Evolutionary conservation across 2,888 invertebrate species (phyloP), one percentile per base, ranked within the genome.

Genomic region (Entomobrya multifasciata): DNA sequence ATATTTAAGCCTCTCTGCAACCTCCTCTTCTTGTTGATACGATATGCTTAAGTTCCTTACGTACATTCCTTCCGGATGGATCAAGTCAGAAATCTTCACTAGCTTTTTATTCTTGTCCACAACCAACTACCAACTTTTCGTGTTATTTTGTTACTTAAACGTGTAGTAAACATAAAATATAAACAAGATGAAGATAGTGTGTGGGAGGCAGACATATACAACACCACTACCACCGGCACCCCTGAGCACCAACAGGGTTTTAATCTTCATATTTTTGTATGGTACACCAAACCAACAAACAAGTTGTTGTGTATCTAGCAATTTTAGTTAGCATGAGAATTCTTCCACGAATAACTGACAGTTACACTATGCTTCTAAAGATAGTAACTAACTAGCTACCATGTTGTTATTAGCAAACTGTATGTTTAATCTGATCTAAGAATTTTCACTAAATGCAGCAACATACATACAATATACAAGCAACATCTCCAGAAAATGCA

Each of bases 341-440:
- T n/a, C n/a, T n/a, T 74, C 74, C 30, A 74, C 52, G 36, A 52
- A n/a, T n/a, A n/a, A n/a, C n/a, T n/a, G 74, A 74, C 74, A 55
- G 74, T 13, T 36, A 55, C 74, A 74, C 30, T 74, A 52, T 74
- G 74, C 55, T 74, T 10, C 27, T 4, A n/a, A n/a, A n/a, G n/a
- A n/a, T n/a, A 36, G 55, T 36, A 17, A 25, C 8, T 17, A 30
- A 27, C 72, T 49, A n/a, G 47, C 70, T n/a, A n/a, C n/a, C 25
- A 15, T 47, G 44, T 44, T 67, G 67, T 36, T 15, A 5, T 36
- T 36, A n/a, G n/a, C n/a, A 52, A 30, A 77, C 44, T 44, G 57
- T 25, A 57, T 41, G 60, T 57, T 77, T 77, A 52, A 55, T 57
- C 77, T 57, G 57, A 60, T 25, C 57, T 25, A 17, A 47, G 78